Evolutionary conservation across 2,888 invertebrate species (phyloP).

Genomic region (Spicauda simplicius): DNA sequence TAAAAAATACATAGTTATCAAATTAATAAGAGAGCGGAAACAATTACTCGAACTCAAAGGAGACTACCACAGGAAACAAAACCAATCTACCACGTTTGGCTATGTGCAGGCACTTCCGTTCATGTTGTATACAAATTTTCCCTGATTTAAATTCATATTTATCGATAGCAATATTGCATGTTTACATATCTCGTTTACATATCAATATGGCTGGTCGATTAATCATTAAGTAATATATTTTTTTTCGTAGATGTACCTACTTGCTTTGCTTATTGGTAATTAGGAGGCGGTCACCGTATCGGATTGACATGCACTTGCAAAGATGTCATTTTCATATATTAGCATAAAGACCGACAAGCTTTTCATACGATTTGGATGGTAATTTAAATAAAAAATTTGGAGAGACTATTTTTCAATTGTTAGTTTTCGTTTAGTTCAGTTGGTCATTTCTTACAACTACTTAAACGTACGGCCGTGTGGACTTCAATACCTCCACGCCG

Average conservation of each 20-base stretch:
- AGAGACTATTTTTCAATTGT: too few relatives aligned
- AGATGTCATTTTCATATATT: too few relatives aligned
- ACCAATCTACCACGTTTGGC: slow-evolving; percentile 17
- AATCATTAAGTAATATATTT: background rate
- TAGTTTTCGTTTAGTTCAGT: too few relatives aligned
- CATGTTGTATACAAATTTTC: slow-evolving; percentile 21
- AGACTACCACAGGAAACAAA: slow-evolving; percentile 11
- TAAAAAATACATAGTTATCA: background rate
- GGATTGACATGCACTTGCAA: too few relatives aligned
- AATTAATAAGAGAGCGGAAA: background rate
- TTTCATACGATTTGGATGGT: too few relatives aligned
- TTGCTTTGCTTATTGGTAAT: too few relatives aligned
- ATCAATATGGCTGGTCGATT: slow-evolving; percentile 5
- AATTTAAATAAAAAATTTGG: too few relatives aligned
- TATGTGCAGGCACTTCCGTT: slow-evolving; percentile 24
- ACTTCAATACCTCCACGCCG: too few relatives aligned
- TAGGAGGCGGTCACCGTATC: too few relatives aligned
- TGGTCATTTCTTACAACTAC: too few relatives aligned
- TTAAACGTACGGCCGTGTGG: too few relatives aligned
- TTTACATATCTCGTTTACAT: slow-evolving; percentile 15
- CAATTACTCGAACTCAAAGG: background rate
- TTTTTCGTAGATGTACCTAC: background rate
- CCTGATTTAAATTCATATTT: slow-evolving; percentile 21
- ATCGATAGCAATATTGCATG: slow-evolving; percentile 29
- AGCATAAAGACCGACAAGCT: too few relatives aligned